phyloP scores from a whole-genome alignment of 2,797 vertebrate species.

The Rhinogobio ventralis region DNA sequence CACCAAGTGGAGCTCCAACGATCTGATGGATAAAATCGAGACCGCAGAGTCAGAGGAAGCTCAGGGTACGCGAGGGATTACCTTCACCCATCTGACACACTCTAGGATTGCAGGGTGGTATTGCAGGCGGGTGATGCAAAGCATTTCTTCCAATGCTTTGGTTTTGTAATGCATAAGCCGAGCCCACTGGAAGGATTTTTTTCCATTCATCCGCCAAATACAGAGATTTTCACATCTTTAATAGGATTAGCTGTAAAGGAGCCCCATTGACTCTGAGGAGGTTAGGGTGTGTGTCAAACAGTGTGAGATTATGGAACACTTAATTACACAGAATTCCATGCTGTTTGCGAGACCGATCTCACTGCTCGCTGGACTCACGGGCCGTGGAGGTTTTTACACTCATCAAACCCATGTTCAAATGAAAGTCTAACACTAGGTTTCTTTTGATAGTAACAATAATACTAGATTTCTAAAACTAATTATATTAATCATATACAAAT shows the following conservation, averaged over 20 bases:
- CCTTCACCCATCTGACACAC: background rate
- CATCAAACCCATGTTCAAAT: background rate
- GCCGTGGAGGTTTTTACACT: background rate
- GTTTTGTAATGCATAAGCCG: constrained; percentile 35
- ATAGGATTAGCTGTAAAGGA: constrained; percentile 56
- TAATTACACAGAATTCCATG: constrained; percentile 24
- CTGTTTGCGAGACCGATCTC: constrained; percentile 9
- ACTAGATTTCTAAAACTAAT: background rate
- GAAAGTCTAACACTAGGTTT: background rate
- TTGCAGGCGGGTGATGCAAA: constrained; percentile 4
- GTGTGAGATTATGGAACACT: constrained; percentile 28
- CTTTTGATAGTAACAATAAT: background rate
- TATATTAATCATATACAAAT: background rate
- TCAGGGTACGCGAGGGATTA: constrained; percentile 78
- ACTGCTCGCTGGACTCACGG: background rate
- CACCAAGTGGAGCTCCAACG: constrained; percentile 96
- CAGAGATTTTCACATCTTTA: constrained; percentile 37
- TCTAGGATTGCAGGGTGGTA: background rate
- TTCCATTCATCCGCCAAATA: background rate
- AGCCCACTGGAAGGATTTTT: background rate
- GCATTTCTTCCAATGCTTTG: constrained; percentile 5
- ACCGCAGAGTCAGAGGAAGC: constrained; percentile 85
- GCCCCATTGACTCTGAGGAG: constrained; percentile 34
- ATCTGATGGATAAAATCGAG: constrained; percentile 98
- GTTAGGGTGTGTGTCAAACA: constrained; percentile 35